Percentiles rank a stretch among this genome's conserved stretches.
Evolutionary conservation across 2,888 invertebrate species (phyloP).

Genomic region (Ennomos erosarius): DNA sequence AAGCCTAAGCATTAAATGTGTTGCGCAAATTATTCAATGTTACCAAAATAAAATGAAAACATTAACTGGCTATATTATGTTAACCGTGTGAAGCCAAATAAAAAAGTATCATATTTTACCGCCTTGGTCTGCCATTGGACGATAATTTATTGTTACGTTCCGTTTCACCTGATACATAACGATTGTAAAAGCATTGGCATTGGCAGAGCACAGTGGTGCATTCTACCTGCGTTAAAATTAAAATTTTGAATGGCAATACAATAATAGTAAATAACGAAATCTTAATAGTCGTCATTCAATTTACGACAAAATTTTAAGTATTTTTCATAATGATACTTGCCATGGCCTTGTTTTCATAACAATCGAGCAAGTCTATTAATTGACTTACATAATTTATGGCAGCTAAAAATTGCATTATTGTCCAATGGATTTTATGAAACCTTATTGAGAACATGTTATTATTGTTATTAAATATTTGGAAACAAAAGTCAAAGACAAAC

Average conservation of each 20-base stretch:
- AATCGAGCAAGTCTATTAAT: slow-evolving; percentile 11
- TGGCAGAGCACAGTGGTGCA: background rate
- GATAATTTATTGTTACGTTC: slow-evolving; percentile 5
- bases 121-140: too few relatives aligned
- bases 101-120: too few relatives aligned
- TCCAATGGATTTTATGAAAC: slow-evolving; percentile 5
- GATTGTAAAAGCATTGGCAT: background rate
- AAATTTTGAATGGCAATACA: slow-evolving; percentile 8
- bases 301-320: too few relatives aligned
- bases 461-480: slow-evolving; percentile 3
- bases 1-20: slow-evolving; percentile 14
- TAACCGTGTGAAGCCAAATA: too few relatives aligned
- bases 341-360: slow-evolving; percentile 14
- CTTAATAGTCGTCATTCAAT: background rate
- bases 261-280: slow-evolving; percentile 1
- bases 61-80: background rate
- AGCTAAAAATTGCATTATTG: slow-evolving; percentile 8
- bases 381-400: slow-evolving; percentile 15
- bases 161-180: slow-evolving; percentile 9
- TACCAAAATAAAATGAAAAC: background rate
- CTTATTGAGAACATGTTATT: slow-evolving; percentile 9
- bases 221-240: slow-evolving; percentile 5
- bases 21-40: slow-evolving; percentile 1
- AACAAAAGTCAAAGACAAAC: background rate
- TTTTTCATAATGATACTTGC: background rate